Evolutionary conservation across 2,888 invertebrate species (phyloP).

Genomic region (Chloroclystis v-ata): DNA sequence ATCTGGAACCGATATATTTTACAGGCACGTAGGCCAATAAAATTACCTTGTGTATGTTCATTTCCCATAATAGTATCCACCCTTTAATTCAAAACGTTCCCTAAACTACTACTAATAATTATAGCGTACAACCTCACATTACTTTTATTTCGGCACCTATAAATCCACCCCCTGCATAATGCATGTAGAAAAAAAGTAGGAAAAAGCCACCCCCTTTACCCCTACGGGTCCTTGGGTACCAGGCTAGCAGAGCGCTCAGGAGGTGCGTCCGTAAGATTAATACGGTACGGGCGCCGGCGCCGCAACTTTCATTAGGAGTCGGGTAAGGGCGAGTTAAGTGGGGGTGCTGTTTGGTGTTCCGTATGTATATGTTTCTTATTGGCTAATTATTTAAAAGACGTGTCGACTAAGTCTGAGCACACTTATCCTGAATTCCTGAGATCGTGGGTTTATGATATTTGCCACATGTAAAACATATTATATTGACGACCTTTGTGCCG

Average conservation of each 20-base stretch:
- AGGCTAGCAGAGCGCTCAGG: slow-evolving; percentile 62
- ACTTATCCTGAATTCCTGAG: too few relatives aligned
- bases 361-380: not conserved
- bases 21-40: too few relatives aligned
- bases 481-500: not conserved
- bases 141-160: slow-evolving; percentile 65
- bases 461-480: too few relatives aligned
- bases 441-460: too few relatives aligned
- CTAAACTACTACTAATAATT: slow-evolving; percentile 9
- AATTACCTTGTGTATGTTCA: too few relatives aligned
- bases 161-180: slow-evolving; percentile 70
- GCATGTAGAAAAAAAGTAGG: slow-evolving; percentile 63
- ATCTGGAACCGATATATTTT: too few relatives aligned
- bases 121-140: slow-evolving; percentile 32
- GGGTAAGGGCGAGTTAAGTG: slow-evolving; percentile 45
- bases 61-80: too few relatives aligned
- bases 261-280: slow-evolving; percentile 66
- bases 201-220: slow-evolving; percentile 51
- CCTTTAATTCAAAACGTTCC: too few relatives aligned
- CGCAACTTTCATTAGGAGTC: slow-evolving; percentile 72
- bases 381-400: too few relatives aligned
- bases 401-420: too few relatives aligned
- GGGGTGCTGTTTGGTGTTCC: slow-evolving; percentile 34
- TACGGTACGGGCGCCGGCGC: slow-evolving; percentile 70
- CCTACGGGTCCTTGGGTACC: slow-evolving; percentile 57